phyloP scores from a whole-genome alignment of 2,888 invertebrate species.

The Drosophila lutescens region DNA sequence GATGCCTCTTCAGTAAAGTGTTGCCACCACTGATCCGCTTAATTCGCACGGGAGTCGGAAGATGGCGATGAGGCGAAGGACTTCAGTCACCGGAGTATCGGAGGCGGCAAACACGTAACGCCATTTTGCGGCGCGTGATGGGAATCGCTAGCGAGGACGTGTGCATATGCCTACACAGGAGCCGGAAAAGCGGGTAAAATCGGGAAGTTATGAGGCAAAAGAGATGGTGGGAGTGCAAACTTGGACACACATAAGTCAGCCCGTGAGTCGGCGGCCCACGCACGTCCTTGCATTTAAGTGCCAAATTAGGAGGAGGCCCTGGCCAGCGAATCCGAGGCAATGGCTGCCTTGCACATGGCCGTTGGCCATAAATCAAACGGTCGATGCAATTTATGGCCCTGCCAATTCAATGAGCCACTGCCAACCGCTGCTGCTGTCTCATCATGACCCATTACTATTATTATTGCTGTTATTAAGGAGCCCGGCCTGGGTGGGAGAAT shows the following conservation, averaged over 20 bases:
- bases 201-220: background rate
- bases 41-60: constrained; percentile 53
- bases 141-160: constrained; percentile 65
- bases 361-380: constrained; percentile 59
- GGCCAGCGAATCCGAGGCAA: constrained; percentile 22
- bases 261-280: constrained; percentile 56
- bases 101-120: constrained; percentile 75
- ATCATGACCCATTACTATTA: constrained; percentile 44
- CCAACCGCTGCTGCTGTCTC: constrained; percentile 33
- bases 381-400: constrained; percentile 64
- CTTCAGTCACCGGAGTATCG: constrained; percentile 36
- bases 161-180: constrained; percentile 69
- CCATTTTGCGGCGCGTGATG: constrained; percentile 76
- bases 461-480: constrained; percentile 38
- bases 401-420: constrained; percentile 55
- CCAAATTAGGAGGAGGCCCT: constrained; percentile 65
- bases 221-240: background rate
- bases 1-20: background rate
- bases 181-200: constrained; percentile 13
- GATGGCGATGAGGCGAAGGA: constrained; percentile 14
- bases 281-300: constrained; percentile 79
- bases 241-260: constrained; percentile 45
- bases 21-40: constrained; percentile 31
- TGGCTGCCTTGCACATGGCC: constrained; percentile 50
- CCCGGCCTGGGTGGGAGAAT: constrained; percentile 40